These are phyloP conservation scores for Nestor notabilis DNA, from an alignment of 2,113 vertebrate genomes.

Conservation along the genomic window DNA sequence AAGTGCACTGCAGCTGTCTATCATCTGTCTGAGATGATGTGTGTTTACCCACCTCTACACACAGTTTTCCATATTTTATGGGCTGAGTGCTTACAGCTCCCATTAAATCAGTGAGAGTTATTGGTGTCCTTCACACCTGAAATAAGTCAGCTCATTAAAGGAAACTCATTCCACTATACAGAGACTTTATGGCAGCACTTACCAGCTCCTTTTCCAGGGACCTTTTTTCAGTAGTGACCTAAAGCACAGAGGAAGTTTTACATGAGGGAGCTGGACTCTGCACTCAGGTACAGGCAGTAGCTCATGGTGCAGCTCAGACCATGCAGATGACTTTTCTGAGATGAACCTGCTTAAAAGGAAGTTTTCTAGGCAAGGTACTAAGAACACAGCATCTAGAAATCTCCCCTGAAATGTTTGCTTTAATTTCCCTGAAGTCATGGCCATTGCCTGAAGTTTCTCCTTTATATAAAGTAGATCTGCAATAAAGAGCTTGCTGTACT, in stretches of 20 bases:
- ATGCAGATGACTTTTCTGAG: neutral
- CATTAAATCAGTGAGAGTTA: neutral
- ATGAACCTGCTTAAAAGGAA: neutral
- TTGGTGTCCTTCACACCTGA: neutral
- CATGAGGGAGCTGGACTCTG: neutral
- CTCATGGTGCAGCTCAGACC: neutral
- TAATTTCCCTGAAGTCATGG: neutral
- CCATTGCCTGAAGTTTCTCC: neutral
- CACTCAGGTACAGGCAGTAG: neutral
- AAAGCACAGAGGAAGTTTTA: neutral
- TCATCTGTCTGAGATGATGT: neutral
- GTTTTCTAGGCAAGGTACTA: neutral
- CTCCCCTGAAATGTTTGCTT: neutral
- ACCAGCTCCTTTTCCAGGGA: neutral
- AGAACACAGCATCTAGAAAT: neutral
- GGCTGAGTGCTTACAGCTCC: neutral
- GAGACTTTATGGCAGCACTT: neutral
- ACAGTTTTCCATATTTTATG: neutral
- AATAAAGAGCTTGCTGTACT: neutral
- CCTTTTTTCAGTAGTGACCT: neutral
- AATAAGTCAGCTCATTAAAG: neutral
- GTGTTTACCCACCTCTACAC: neutral
- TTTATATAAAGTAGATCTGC: neutral
- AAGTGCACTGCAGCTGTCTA: neutral
- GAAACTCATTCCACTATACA: neutral